Percentiles rank a stretch among this genome's conserved stretches.
phyloP scores from a whole-genome alignment of 2,888 invertebrate species.

The Trichacis sp. region DNA sequence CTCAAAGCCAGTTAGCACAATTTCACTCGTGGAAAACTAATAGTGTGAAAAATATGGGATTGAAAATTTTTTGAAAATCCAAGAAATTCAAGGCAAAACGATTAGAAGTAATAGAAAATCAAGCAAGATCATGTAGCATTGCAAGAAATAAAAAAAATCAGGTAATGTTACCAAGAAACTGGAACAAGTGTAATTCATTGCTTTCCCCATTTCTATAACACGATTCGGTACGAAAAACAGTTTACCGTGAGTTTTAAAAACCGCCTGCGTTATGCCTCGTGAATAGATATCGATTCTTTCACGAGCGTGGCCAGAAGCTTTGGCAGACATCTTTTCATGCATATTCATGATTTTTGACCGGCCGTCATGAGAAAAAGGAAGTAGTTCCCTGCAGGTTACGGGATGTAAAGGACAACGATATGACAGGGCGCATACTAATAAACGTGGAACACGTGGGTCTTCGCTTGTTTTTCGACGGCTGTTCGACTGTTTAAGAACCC shows the following conservation, averaged over 20 bases:
- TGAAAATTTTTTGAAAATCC: too few relatives aligned
- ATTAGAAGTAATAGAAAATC: too few relatives aligned
- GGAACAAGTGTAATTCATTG: too few relatives aligned
- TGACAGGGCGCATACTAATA: slow-evolving; percentile 65
- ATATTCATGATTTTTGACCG: slow-evolving; percentile 67
- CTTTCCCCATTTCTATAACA: too few relatives aligned
- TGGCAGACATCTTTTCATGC: slow-evolving; percentile 51
- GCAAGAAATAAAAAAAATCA: too few relatives aligned
- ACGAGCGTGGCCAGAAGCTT: slow-evolving; percentile 40
- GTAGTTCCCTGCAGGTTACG: slow-evolving; percentile 60
- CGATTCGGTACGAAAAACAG: too few relatives aligned
- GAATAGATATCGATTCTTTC: slow-evolving; percentile 34
- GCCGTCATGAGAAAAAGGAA: slow-evolving; percentile 65
- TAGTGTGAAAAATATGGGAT: too few relatives aligned
- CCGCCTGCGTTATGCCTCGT: slow-evolving; percentile 17
- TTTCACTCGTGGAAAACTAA: too few relatives aligned
- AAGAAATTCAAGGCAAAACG: too few relatives aligned
- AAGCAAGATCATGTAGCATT: too few relatives aligned
- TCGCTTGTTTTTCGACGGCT: slow-evolving; percentile 48
- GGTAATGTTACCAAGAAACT: too few relatives aligned
- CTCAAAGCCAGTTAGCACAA: too few relatives aligned
- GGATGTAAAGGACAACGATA: slow-evolving; percentile 56
- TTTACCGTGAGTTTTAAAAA: slow-evolving; percentile 38
- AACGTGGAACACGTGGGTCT: slow-evolving; percentile 46
- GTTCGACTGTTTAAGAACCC: slow-evolving; percentile 34